These are phyloP conservation scores for Leucosticte australis DNA, from an alignment of 2,113 vertebrate species.

Conservation along the genomic window DNA sequence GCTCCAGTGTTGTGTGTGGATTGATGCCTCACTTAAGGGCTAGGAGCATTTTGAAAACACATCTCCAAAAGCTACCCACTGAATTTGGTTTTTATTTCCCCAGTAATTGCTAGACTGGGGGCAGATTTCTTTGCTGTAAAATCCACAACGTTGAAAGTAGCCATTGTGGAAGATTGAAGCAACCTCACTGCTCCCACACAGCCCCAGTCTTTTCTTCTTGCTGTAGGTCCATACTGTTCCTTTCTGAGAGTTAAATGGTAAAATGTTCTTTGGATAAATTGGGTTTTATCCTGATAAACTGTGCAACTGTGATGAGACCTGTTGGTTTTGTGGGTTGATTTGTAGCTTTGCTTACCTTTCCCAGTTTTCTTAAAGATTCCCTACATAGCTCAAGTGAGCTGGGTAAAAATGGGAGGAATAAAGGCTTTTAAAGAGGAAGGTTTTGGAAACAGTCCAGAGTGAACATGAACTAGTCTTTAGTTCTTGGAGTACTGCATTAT, in stretches of 20 bases:
- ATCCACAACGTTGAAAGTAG: not conserved
- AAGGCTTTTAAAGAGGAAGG: not conserved
- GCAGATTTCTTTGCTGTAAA: not conserved
- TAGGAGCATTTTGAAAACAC: not conserved
- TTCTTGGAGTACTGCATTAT: not conserved
- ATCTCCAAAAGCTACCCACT: not conserved
- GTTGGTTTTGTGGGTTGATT: not conserved
- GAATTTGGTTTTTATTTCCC: not conserved
- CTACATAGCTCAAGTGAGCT: not conserved
- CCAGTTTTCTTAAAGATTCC: not conserved
- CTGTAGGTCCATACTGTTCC: not conserved
- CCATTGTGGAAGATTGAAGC: not conserved
- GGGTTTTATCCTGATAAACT: not conserved
- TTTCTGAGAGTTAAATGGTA: not conserved
- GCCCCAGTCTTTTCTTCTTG: not conserved
- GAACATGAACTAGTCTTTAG: not conserved
- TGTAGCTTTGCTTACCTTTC: not conserved
- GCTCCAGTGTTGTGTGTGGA: not conserved
- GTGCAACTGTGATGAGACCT: not conserved
- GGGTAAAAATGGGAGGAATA: not conserved
- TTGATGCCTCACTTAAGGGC: not conserved
- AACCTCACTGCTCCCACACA: not conserved
- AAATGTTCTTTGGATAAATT: not conserved
- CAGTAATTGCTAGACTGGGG: not conserved
- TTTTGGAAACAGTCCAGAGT: not conserved